Evolutionary conservation across 2,113 vertebrate species (phyloP).

Genomic region (Microtus oregoni): DNA sequence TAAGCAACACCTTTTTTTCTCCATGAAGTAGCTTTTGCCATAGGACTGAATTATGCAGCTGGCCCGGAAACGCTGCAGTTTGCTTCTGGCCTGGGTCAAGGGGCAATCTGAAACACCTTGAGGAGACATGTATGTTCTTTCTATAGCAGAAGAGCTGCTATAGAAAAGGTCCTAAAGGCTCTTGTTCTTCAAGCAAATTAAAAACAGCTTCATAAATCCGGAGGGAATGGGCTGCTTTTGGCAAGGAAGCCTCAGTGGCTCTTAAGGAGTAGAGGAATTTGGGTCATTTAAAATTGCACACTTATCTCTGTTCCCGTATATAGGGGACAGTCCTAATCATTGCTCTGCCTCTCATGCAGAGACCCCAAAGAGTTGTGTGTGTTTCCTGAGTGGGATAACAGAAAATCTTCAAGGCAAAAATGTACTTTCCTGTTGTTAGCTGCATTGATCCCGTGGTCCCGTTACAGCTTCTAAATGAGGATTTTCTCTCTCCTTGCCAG

Average conservation of each 20-base stretch:
- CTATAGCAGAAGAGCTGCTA: not conserved
- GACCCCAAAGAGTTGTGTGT: not conserved
- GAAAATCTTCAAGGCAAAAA: not conserved
- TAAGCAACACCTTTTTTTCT: not conserved
- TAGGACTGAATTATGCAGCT: not conserved
- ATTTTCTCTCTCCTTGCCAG: not conserved
- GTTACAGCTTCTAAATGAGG: not conserved
- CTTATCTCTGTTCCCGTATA: not conserved
- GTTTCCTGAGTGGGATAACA: not conserved
- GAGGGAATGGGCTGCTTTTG: slow-evolving; percentile 23
- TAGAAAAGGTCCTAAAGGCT: not conserved
- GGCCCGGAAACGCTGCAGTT: not conserved
- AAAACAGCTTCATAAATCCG: not conserved
- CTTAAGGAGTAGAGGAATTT: slow-evolving; percentile 37
- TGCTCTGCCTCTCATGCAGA: not conserved
- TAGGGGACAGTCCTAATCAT: not conserved
- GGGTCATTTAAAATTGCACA: not conserved
- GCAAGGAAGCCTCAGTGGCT: not conserved
- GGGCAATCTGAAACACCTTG: not conserved
- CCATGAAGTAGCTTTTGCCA: not conserved
- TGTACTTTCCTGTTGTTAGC: slow-evolving; percentile 26
- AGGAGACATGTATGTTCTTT: not conserved
- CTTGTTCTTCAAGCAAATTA: slow-evolving; percentile 56
- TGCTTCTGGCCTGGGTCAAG: slow-evolving; percentile 9
- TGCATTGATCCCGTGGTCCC: not conserved